phyloP scores from a whole-genome alignment of 2,113 vertebrate species.

The Serinus canaria region DNA sequence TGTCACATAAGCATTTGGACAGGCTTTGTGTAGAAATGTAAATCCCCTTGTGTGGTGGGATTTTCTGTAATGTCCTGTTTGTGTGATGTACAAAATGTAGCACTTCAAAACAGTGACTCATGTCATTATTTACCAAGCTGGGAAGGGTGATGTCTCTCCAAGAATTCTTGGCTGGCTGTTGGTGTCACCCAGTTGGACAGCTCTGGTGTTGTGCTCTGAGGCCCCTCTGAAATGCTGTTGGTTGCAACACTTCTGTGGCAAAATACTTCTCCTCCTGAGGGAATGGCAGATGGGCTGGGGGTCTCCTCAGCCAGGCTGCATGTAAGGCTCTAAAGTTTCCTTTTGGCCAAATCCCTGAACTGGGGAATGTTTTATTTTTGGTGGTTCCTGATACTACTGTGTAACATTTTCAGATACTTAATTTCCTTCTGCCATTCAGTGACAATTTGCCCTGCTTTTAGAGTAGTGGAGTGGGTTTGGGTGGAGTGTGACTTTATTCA shows the following conservation, averaged over 20 bases:
- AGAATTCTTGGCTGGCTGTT: neutral
- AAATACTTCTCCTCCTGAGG: neutral
- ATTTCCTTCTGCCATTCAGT: neutral
- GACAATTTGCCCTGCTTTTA: neutral
- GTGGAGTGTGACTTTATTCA: neutral
- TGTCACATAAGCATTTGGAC: neutral
- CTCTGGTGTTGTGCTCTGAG: neutral
- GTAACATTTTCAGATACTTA: neutral
- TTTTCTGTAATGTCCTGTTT: neutral
- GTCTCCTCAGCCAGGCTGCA: neutral
- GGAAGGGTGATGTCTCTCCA: neutral
- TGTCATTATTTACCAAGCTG: neutral
- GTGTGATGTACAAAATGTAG: neutral
- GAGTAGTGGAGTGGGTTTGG: neutral
- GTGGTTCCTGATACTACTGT: neutral
- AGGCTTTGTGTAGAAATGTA: neutral
- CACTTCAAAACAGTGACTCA: neutral
- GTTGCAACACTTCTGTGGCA: neutral
- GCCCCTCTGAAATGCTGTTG: neutral
- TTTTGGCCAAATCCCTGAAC: neutral
- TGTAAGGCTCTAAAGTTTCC: neutral
- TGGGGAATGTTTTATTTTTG: neutral
- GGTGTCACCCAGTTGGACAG: neutral
- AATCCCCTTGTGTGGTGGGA: neutral
- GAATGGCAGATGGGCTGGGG: neutral